These are phyloP conservation scores for Aselliscus stoliczkanus DNA, from an alignment of 2,797 vertebrate genomes.

Conservation along the genomic window DNA sequence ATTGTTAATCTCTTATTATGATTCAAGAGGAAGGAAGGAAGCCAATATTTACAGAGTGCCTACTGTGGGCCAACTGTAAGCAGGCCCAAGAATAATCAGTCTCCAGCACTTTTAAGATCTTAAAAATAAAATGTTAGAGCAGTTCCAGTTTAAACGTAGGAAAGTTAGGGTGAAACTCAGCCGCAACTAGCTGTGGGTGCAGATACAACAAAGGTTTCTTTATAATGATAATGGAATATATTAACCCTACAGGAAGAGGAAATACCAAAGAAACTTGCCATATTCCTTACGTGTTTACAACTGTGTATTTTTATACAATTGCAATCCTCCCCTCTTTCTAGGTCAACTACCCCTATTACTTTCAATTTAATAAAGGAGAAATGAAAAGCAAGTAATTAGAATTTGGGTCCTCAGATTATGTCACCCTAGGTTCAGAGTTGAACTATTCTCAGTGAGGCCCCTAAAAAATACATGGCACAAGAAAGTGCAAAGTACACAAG, in stretches of 20 bases:
- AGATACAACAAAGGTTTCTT: not conserved
- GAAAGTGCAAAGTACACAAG: not conserved
- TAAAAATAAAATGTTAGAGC: not conserved
- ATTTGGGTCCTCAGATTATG: not conserved
- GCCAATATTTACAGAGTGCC: not conserved
- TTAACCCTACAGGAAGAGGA: not conserved
- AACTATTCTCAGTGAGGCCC: not conserved
- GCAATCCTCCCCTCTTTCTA: not conserved
- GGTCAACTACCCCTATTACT: not conserved
- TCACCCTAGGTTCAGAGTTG: not conserved
- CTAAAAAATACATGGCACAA: not conserved
- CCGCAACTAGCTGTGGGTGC: not conserved
- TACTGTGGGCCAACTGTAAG: not conserved
- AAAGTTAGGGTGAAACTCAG: not conserved
- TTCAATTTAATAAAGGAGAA: not conserved
- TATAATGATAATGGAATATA: not conserved
- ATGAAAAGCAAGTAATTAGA: not conserved
- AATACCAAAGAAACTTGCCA: not conserved
- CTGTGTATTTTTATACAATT: not conserved
- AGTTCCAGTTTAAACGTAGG: not conserved
- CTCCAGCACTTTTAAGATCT: not conserved
- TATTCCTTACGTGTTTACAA: not conserved
- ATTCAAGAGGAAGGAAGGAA: constrained; percentile 10
- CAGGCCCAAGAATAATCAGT: not conserved
- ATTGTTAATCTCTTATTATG: not conserved